A percentile compares a stretch with the other conserved stretches of the same genome.
phyloP scores from a whole-genome alignment of 2,888 invertebrate genomes.

The Nomada ruficornis region DNA sequence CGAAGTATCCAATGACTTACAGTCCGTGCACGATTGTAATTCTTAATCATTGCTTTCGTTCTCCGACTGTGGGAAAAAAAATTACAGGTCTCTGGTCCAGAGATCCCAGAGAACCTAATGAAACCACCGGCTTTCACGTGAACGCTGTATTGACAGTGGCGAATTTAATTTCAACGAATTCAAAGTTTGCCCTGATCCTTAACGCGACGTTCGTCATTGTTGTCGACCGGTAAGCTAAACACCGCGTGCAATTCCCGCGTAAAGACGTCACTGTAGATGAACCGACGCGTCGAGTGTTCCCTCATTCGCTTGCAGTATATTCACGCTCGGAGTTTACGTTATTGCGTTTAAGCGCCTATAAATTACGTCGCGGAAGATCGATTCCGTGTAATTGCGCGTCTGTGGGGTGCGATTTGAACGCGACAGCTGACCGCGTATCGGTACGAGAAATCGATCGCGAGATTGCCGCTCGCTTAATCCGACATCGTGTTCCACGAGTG shows the following conservation, averaged over 20 bases:
- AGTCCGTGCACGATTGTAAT: neutral
- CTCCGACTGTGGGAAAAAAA: no score
- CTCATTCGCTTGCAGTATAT: no score
- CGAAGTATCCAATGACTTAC: no score
- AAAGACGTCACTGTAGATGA: constrained; percentile 23
- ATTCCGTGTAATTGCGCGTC: constrained; percentile 42
- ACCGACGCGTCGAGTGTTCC: neutral
- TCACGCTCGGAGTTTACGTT: constrained; percentile 38
- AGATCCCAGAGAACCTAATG: no score
- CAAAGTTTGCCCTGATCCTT: constrained; percentile 18
- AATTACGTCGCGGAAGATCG: constrained; percentile 52
- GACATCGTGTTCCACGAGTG: neutral
- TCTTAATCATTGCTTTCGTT: neutral
- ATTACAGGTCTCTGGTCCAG: no score
- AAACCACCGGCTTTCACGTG: neutral
- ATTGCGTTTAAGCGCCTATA: constrained; percentile 52
- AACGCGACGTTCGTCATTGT: neutral
- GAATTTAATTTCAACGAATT: neutral
- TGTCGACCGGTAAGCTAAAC: constrained; percentile 26
- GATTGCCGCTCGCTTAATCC: neutral
- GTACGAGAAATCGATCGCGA: constrained; percentile 20
- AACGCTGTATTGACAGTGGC: neutral
- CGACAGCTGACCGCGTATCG: neutral
- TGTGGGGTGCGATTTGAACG: constrained; percentile 23
- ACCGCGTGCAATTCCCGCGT: constrained; percentile 9